Conservation (phyloP, 2,888 invertebrate species). For the Ectemnius lituratus region DNA sequence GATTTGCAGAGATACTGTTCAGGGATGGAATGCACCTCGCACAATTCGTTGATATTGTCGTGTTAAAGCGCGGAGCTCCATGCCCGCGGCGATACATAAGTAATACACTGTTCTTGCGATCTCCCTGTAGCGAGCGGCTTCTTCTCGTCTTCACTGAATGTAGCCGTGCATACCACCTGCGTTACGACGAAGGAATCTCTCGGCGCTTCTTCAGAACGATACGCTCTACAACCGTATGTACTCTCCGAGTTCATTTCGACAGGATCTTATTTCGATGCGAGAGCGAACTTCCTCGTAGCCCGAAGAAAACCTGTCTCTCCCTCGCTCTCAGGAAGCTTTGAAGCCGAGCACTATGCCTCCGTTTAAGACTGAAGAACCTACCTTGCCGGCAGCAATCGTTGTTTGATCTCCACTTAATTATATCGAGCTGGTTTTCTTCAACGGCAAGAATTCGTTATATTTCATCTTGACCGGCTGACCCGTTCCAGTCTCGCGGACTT, state of each 20-base stretch:
- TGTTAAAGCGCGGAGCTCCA: not conserved
- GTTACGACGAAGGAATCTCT: not conserved
- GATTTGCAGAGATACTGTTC: not conserved
- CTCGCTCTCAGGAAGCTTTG: too few relatives aligned
- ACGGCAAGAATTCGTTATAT: too few relatives aligned
- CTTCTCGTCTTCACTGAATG: not conserved
- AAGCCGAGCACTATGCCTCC: too few relatives aligned
- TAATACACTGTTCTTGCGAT: not conserved
- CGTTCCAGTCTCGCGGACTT: too few relatives aligned
- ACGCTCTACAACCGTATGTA: not conserved
- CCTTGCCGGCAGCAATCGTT: too few relatives aligned
- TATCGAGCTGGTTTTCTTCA: too few relatives aligned
- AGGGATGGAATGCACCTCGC: not conserved
- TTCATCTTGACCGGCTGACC: too few relatives aligned
- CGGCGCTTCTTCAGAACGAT: not conserved
- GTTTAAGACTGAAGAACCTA: too few relatives aligned
- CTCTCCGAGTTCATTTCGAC: not conserved
- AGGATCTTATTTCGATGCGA: conserved; percentile 4
- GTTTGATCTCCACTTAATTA: too few relatives aligned
- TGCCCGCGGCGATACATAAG: not conserved
- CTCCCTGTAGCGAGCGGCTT: not conserved
- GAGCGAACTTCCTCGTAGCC: not conserved
- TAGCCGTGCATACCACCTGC: not conserved
- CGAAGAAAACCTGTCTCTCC: too few relatives aligned
- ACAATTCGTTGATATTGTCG: not conserved